Percentiles rank a stretch among this genome's conserved stretches.
These are phyloP conservation scores for Eulemur macaco DNA, from an alignment of 2,113 vertebrate genomes.

Conservation along the genomic window DNA sequence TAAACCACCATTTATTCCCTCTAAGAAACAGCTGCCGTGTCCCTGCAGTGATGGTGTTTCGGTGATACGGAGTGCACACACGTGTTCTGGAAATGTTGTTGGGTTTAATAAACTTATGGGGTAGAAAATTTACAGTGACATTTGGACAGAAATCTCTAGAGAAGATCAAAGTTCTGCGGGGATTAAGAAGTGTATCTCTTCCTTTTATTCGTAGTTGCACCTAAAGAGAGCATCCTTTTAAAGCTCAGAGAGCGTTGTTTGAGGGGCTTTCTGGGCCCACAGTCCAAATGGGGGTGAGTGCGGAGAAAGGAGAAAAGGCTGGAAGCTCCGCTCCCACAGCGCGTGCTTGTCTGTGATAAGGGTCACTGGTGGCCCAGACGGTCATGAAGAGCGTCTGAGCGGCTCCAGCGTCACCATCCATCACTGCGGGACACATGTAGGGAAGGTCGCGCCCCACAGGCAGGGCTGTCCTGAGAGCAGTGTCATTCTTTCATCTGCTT, in stretches of 20 bases:
- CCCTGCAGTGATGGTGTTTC: neutral
- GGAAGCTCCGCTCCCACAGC: too few species aligned
- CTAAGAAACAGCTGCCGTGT: neutral
- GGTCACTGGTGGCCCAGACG: neutral
- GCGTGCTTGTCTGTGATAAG: accelerated
- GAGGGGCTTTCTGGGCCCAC: neutral
- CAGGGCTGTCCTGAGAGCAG: neutral
- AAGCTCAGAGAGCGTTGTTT: too few species aligned
- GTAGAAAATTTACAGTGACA: neutral
- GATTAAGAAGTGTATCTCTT: neutral
- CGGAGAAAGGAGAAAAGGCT: too few species aligned
- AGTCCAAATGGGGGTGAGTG: accelerated
- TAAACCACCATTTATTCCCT: neutral
- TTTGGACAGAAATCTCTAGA: neutral
- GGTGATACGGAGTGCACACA: accelerated
- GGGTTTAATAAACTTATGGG: neutral
- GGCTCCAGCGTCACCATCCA: accelerated
- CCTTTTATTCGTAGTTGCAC: neutral
- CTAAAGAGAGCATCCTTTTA: too few species aligned
- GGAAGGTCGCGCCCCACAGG: neutral
- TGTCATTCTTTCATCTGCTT: neutral
- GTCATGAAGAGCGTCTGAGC: too few species aligned
- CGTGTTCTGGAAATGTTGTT: neutral
- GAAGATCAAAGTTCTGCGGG: neutral
- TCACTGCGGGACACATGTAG: accelerated